phyloP scores from a whole-genome alignment of 92 coral and sea anemone genomes.

The Porites lobata region DNA sequence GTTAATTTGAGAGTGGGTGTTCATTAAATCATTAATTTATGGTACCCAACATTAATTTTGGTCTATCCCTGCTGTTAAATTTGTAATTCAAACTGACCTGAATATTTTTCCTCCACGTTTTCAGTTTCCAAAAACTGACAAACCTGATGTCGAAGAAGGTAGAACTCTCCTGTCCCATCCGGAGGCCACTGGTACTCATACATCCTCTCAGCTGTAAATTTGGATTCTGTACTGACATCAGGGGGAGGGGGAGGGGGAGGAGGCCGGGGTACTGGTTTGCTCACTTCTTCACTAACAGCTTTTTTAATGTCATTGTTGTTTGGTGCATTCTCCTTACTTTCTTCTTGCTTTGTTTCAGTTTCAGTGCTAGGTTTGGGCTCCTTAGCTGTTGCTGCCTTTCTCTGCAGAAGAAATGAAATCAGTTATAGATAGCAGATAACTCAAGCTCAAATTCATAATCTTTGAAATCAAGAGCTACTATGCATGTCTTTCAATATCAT shows the following conservation, averaged over 20 bases:
- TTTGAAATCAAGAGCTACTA: background rate
- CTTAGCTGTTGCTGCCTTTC: slow-evolving; percentile 28
- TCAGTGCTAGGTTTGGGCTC: slow-evolving; percentile 30
- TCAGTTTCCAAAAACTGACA: slow-evolving; percentile 82
- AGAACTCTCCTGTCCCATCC: slow-evolving; percentile 89
- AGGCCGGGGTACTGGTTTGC: slow-evolving; percentile 13
- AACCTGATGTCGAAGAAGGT: slow-evolving; percentile 77
- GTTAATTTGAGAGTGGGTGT: too few species aligned
- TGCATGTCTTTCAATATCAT: background rate
- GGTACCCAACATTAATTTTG: background rate
- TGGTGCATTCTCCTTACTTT: slow-evolving; percentile 7
- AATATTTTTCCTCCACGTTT: slow-evolving; percentile 72
- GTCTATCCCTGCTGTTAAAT: background rate
- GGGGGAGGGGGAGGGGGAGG: slow-evolving; percentile 17
- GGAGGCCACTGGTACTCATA: slow-evolving; percentile 98
- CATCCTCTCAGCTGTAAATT: slow-evolving; percentile 54
- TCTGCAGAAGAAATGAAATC: background rate
- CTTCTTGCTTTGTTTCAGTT: slow-evolving; percentile 14
- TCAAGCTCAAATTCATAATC: background rate
- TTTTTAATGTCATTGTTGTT: background rate
- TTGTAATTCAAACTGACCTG: slow-evolving; percentile 48
- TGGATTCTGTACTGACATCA: background rate
- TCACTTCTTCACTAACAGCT: background rate
- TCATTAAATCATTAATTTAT: too few species aligned
- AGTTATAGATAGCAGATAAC: too few species aligned